Evolutionary conservation across 1,140 invertebrate genomes (phyloP), one percentile per base, ranked within the genome.

Genomic region (Monochamus saltuarius): DNA sequence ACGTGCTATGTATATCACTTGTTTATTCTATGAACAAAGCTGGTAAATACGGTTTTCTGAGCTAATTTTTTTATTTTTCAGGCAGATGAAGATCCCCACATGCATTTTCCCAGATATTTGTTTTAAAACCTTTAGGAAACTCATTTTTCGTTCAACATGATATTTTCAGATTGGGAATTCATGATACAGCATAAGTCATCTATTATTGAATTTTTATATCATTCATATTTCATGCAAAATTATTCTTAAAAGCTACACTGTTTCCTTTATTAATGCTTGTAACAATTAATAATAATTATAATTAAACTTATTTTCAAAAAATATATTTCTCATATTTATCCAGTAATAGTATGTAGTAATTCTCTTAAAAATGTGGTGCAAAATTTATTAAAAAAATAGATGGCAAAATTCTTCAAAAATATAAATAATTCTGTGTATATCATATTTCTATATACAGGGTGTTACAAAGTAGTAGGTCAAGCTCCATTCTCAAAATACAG

Each of bases 1-100:
- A n/a, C n/a, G n/a, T n/a, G n/a, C n/a, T n/a, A n/a, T n/a, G n/a
- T n/a, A 6, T 6, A 29, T 29, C 6, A 3, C 22, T 2, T 29
- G 22, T 3, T 29, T 29, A 29, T 29, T 29, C 22, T 29, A 29
- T 29, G 22, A 29, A 6, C 22, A 29, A 29, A 29, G 22, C 22
- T 29, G 22, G 22, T 29, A 29, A n/a, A 29, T 29, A 29, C 2
- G n/a, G n/a, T n/a, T 29, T 29, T 29, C 2, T 29, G 22, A 29
- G 22, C 22, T 29, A 29, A 29, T 29, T 40, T 65, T 65, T 62
- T 68, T 52, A 50, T 57, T 62, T 89, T 88, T 16, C 82, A 95
- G 92, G 90, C 91, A 73, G 93, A 96, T 75, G 92, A 95, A 61
- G 94, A 96, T 81, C 92, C 90, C 92, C 92, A 68, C 93, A 95